Conservation (phyloP, 2,113 vertebrate genomes). For the Alligator mississippiensis region DNA sequence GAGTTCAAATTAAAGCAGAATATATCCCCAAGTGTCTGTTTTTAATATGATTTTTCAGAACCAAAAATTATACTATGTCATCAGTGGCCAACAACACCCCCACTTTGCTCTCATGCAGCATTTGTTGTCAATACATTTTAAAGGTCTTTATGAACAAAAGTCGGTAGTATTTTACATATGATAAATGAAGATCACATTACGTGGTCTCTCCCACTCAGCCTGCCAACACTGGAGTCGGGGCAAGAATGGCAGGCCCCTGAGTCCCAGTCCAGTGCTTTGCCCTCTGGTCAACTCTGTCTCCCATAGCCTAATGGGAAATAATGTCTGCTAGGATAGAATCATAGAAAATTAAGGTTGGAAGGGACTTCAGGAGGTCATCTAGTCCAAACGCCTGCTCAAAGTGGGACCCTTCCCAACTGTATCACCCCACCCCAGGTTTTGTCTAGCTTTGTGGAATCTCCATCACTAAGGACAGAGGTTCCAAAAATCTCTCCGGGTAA, state of each 20-base stretch:
- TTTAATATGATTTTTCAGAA: not conserved
- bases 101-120: not conserved
- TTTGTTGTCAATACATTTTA: not conserved
- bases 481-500: no score
- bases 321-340: not conserved
- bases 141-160: not conserved
- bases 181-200: not conserved
- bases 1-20: not conserved
- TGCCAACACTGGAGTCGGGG: not conserved
- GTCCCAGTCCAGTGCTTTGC: not conserved
- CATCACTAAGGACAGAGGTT: no score
- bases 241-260: fast-evolving
- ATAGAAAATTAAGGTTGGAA: not conserved
- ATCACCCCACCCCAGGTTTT: no score
- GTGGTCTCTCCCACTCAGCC: not conserved
- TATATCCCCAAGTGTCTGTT: fast-evolving
- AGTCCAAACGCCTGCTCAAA: no score
- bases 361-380: fast-evolving
- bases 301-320: not conserved
- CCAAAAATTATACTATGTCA: not conserved
- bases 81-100: not conserved
- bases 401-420: not conserved
- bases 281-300: not conserved
- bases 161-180: fast-evolving
- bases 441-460: no score